Evolutionary conservation across 2,888 invertebrate genomes (phyloP).

Genomic region (Tillus elongatus): DNA sequence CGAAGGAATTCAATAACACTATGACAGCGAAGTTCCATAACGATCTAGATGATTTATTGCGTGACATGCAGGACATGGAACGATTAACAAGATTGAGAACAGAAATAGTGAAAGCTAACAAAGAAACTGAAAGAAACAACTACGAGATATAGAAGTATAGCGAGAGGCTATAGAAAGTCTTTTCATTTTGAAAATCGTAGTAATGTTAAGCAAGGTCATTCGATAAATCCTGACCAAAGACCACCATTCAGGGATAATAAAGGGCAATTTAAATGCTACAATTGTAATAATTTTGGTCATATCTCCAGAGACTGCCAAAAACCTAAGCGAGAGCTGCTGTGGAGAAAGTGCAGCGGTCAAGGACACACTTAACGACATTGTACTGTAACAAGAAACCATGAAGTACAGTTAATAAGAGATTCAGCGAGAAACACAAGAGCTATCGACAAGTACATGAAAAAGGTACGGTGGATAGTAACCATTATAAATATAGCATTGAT

Average conservation of each 20-base stretch:
- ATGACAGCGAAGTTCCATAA: not conserved
- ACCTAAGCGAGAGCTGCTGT: conserved; percentile 5
- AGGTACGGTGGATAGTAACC: not conserved
- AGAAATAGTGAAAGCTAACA: conserved; percentile 6
- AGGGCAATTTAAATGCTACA: conserved; percentile 3
- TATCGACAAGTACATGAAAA: not conserved
- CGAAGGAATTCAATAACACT: conserved; percentile 8
- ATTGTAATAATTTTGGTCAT: conserved; percentile 2
- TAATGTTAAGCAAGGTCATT: too few relatives aligned
- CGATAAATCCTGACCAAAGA: not conserved
- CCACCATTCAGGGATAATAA: not conserved
- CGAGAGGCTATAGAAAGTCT: too few relatives aligned
- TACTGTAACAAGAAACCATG: not conserved
- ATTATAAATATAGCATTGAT: not conserved
- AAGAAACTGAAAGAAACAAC: too few relatives aligned
- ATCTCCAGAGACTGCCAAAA: conserved; percentile 4
- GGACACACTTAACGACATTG: conserved; percentile 5
- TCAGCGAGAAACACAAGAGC: conserved; percentile 1
- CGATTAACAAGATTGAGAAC: not conserved
- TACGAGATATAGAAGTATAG: too few relatives aligned
- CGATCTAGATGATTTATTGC: conserved; percentile 5
- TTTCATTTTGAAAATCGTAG: too few relatives aligned
- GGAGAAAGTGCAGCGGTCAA: conserved; percentile 1
- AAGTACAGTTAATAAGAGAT: not conserved
- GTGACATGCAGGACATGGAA: not conserved